A percentile compares a stretch with the other conserved stretches of the same genome.
These are phyloP conservation scores for Bubo scandiacus DNA, from an alignment of 2,113 vertebrate genomes.

Conservation along the genomic window DNA sequence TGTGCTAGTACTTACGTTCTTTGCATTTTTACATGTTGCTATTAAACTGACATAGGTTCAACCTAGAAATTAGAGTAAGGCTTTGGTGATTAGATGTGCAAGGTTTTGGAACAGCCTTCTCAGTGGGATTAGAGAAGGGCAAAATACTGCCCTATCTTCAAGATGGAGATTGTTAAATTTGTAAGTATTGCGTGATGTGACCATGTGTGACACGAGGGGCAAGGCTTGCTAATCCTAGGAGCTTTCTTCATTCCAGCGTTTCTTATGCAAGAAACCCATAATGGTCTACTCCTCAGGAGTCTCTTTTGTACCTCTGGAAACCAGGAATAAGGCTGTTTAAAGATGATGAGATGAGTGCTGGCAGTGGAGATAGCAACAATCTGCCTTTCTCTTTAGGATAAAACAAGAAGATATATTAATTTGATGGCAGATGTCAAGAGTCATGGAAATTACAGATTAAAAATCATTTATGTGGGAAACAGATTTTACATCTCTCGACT, in stretches of 20 bases:
- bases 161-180: not conserved
- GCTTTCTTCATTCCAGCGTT: not conserved
- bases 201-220: not conserved
- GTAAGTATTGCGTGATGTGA: not conserved
- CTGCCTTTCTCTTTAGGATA: conserved; percentile 7
- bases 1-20: not conserved
- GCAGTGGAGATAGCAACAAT: not conserved
- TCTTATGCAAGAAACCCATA: not conserved
- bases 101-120: not conserved
- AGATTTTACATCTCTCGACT: conserved; percentile 2
- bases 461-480: conserved; percentile 40
- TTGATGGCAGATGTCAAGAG: conserved; percentile 40
- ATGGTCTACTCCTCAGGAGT: not conserved
- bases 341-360: conserved; percentile 1
- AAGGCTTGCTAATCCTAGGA: not conserved
- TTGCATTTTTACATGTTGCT: not conserved
- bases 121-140: not conserved
- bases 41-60: not conserved
- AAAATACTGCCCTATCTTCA: not conserved
- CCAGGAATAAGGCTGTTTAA: not conserved
- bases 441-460: conserved; percentile 45
- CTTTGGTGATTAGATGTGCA: not conserved
- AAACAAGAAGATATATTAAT: not conserved
- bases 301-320: conserved; percentile 23
- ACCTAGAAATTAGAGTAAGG: not conserved